Evolutionary conservation across 2,797 vertebrate species (phyloP).

Genomic region (Ammospiza maritima): DNA sequence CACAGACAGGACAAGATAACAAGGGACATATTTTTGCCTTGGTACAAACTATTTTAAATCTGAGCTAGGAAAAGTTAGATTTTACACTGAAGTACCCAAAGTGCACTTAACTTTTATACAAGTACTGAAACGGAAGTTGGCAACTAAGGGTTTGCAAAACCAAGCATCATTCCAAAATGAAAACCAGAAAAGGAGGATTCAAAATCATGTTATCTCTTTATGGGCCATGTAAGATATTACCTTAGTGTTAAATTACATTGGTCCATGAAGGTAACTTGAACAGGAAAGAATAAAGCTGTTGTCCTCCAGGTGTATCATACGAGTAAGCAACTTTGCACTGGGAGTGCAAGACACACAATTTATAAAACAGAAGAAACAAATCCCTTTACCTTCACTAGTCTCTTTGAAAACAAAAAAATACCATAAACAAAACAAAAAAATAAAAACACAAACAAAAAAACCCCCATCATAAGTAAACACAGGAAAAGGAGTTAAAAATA

Average conservation of each 20-base stretch:
- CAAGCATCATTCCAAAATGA: neutral
- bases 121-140: neutral
- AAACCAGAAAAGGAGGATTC: neutral
- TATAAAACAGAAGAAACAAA: neutral
- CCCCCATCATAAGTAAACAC: neutral
- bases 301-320: neutral
- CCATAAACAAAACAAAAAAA: neutral
- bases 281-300: neutral
- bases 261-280: neutral
- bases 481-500: neutral
- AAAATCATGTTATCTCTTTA: neutral
- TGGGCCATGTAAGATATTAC: neutral
- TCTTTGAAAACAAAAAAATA: neutral
- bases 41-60: neutral
- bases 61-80: neutral
- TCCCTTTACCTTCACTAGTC: neutral
- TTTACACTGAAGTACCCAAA: neutral
- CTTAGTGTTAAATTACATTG: neutral
- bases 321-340: neutral
- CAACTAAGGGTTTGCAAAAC: neutral
- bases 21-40: neutral
- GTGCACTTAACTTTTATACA: neutral
- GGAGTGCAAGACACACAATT: neutral
- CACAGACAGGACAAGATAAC: neutral
- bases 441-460: neutral